A percentile compares a stretch with the other conserved stretches of the same genome.
Evolutionary conservation across 2,888 invertebrate genomes (phyloP).

Genomic region (Phengaris alcon): DNA sequence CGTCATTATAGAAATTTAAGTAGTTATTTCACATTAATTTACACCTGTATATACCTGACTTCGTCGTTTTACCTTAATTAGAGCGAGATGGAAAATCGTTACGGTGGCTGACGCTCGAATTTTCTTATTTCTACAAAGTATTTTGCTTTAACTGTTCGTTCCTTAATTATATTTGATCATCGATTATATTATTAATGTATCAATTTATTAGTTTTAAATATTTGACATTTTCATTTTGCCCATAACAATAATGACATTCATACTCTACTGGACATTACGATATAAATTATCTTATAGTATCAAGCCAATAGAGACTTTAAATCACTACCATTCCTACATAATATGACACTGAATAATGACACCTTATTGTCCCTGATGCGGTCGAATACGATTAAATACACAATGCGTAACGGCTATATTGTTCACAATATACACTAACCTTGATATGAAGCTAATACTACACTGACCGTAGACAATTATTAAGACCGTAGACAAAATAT

Average conservation of each 20-base stretch:
- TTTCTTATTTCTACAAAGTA: background rate
- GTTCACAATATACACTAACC: slow-evolving; percentile 50
- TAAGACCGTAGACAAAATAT: slow-evolving; percentile 23
- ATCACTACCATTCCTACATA: slow-evolving; percentile 9
- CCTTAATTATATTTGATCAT: background rate
- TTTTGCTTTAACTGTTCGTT: background rate
- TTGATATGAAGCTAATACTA: slow-evolving; percentile 41
- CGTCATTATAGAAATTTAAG: slow-evolving; percentile 25
- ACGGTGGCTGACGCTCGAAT: slow-evolving; percentile 1
- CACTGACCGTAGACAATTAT: slow-evolving; percentile 32
- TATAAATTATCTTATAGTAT: background rate
- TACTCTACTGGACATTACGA: slow-evolving; percentile 5
- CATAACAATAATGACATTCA: background rate
- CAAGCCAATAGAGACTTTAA: slow-evolving; percentile 11
- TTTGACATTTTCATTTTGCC: background rate
- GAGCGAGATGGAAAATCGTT: slow-evolving; percentile 21
- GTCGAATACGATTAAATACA: slow-evolving; percentile 22
- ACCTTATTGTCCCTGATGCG: slow-evolving; percentile 37
- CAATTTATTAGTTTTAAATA: background rate
- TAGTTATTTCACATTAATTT: background rate
- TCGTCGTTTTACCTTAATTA: slow-evolving; percentile 5
- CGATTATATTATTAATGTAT: background rate
- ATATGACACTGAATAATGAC: slow-evolving; percentile 54
- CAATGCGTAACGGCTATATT: background rate
- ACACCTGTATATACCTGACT: slow-evolving; percentile 14